These are phyloP conservation scores for Lathamus discolor DNA, from an alignment of 2,113 vertebrate species.

Conservation along the genomic window DNA sequence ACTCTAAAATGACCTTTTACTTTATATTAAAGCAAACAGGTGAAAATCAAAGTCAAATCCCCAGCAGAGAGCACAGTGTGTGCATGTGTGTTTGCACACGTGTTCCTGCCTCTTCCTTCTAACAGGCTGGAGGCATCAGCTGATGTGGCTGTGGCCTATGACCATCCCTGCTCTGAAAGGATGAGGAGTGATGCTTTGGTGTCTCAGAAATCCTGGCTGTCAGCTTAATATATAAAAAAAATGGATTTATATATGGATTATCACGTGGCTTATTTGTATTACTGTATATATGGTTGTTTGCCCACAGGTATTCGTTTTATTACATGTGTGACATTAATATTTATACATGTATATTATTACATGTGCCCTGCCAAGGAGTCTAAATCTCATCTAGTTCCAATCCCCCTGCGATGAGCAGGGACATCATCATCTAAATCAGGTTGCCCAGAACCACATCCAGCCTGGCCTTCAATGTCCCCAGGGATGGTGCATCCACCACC, in stretches of 20 bases:
- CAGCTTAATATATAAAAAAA: neutral
- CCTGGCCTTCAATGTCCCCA: neutral
- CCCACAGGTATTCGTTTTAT: neutral
- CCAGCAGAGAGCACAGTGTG: neutral
- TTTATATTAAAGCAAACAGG: slow-evolving; percentile 46
- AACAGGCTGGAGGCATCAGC: neutral
- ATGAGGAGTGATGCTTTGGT: neutral
- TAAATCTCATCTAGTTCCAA: neutral
- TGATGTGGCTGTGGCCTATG: neutral
- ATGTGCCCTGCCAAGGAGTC: neutral
- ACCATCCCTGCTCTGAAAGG: neutral
- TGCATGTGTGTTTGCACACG: neutral
- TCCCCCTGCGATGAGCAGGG: neutral
- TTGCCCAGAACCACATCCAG: neutral
- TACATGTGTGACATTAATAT: neutral
- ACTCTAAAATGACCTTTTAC: slow-evolving; percentile 50
- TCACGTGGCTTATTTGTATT: neutral
- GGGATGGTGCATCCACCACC: neutral
- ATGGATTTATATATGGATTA: neutral
- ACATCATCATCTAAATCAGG: neutral
- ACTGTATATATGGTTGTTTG: neutral
- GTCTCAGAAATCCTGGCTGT: neutral
- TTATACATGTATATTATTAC: neutral
- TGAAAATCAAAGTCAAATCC: neutral
- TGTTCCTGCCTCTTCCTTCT: neutral